Percentiles rank a stretch among this genome's conserved stretches.
These are phyloP conservation scores for Onchidella celtica DNA, from an alignment of 2,888 invertebrate genomes.

Conservation along the genomic window DNA sequence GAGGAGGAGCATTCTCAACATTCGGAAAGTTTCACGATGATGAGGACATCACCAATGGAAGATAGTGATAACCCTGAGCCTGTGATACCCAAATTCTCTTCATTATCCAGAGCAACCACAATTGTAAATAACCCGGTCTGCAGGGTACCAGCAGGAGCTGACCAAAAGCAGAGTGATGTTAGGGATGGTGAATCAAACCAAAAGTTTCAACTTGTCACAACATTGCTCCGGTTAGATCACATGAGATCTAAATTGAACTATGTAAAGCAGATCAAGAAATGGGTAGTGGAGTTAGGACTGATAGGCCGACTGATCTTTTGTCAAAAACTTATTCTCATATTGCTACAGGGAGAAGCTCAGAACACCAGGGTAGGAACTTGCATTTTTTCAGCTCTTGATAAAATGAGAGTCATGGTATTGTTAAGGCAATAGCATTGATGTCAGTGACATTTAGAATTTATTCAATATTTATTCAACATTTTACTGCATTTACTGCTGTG, in stretches of 20 bases:
- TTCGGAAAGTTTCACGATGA: background rate
- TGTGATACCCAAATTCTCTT: background rate
- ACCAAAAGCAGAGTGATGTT: background rate
- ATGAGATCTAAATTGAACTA: conserved; percentile 71
- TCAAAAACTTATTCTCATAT: conserved; percentile 65
- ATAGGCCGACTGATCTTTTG: conserved; percentile 67
- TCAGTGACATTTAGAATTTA: too few relatives aligned
- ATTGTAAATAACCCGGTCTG: background rate
- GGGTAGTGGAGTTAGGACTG: conserved; percentile 64
- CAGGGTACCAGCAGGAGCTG: background rate
- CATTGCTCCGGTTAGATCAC: conserved; percentile 70
- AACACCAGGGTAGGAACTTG: conserved; percentile 62
- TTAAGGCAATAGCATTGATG: too few relatives aligned
- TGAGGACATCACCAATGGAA: too few relatives aligned
- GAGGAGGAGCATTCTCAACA: background rate
- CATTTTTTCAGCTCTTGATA: too few relatives aligned
- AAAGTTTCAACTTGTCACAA: conserved; percentile 51
- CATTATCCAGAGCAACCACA: too few relatives aligned
- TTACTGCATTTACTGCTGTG: too few relatives aligned
- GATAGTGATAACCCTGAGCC: background rate
- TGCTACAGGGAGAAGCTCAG: conserved; percentile 63
- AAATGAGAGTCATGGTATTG: too few relatives aligned
- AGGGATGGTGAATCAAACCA: background rate
- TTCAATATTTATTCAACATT: too few relatives aligned
- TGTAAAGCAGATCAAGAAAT: conserved; percentile 67